These are phyloP conservation scores for Macquaria ambigua DNA, from an alignment of 2,113 vertebrate genomes.

Conservation along the genomic window DNA sequence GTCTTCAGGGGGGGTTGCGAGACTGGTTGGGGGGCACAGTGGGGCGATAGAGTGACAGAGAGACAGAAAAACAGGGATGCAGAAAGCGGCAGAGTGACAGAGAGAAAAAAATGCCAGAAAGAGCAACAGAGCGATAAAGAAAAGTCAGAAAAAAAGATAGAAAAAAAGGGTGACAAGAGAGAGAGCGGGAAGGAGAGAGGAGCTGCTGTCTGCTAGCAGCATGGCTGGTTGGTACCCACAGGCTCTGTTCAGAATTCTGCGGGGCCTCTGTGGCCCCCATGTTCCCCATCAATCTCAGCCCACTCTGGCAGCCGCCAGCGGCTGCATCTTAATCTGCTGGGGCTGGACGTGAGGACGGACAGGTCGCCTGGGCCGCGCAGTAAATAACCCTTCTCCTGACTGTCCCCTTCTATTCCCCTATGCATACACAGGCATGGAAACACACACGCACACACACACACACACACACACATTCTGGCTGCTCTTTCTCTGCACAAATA, in stretches of 20 bases:
- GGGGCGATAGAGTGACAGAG: slow-evolving; percentile 63
- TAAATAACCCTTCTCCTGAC: slow-evolving; percentile 80
- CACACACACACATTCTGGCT: slow-evolving; percentile 10
- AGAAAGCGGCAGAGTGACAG: slow-evolving; percentile 64
- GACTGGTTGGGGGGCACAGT: slow-evolving; percentile 44
- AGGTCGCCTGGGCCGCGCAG: slow-evolving; percentile 76
- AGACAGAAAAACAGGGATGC: slow-evolving; percentile 60
- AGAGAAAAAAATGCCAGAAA: slow-evolving; percentile 44
- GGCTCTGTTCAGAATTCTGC: slow-evolving; percentile 78
- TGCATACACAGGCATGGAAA: slow-evolving; percentile 39
- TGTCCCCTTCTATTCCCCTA: slow-evolving; percentile 63
- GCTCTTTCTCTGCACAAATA: slow-evolving; percentile 30
- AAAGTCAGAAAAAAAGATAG: slow-evolving; percentile 42
- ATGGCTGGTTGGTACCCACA: slow-evolving; percentile 27
- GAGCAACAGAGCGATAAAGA: slow-evolving; percentile 65
- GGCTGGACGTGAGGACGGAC: slow-evolving; percentile 82
- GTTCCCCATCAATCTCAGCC: slow-evolving; percentile 82
- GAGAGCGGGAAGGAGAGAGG: slow-evolving; percentile 31
- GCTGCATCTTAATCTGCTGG: slow-evolving; percentile 82
- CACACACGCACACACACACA: slow-evolving; percentile 12
- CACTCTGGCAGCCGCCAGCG: slow-evolving; percentile 72
- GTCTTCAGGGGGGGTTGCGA: slow-evolving; percentile 48
- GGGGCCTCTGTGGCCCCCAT: slow-evolving; percentile 69
- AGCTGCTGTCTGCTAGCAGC: slow-evolving; percentile 54
- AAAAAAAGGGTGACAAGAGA: slow-evolving; percentile 63